A percentile compares a stretch with the other conserved stretches of the same genome.
Evolutionary conservation across 2,797 vertebrate species (phyloP).

Genomic region (Corythornis leucogaster): DNA sequence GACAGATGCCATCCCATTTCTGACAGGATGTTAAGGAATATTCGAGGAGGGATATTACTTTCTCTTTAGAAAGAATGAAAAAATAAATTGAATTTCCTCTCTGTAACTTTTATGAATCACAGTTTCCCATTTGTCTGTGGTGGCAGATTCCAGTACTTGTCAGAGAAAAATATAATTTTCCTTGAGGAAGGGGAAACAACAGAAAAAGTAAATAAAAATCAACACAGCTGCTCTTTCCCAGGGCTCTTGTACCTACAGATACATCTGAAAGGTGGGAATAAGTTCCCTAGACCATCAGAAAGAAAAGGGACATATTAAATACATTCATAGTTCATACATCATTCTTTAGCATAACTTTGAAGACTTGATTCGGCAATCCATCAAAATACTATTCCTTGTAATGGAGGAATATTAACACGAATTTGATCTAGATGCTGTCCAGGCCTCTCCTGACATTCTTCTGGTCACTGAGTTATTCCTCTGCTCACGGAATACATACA

Average conservation of each 20-base stretch:
- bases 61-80: conserved; percentile 6
- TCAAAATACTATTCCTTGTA: neutral
- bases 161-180: conserved; percentile 4
- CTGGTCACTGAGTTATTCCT: neutral
- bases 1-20: conserved; percentile 9
- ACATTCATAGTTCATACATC: neutral
- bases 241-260: neutral
- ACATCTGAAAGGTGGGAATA: neutral
- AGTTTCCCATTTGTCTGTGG: conserved; percentile 3
- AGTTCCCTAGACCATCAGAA: neutral
- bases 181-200: neutral
- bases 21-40: neutral
- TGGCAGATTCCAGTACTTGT: conserved; percentile 16
- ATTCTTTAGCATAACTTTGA: neutral
- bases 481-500: neutral
- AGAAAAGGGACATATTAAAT: neutral
- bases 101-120: conserved; percentile 11
- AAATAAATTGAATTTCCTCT: conserved; percentile 27
- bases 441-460: neutral
- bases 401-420: neutral
- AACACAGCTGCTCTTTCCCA: neutral
- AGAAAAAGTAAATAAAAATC: neutral
- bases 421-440: neutral
- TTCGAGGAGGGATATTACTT: neutral
- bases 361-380: neutral